Evolutionary conservation across 2,797 vertebrate genomes (phyloP).

Genomic region (Molossus molossus): DNA sequence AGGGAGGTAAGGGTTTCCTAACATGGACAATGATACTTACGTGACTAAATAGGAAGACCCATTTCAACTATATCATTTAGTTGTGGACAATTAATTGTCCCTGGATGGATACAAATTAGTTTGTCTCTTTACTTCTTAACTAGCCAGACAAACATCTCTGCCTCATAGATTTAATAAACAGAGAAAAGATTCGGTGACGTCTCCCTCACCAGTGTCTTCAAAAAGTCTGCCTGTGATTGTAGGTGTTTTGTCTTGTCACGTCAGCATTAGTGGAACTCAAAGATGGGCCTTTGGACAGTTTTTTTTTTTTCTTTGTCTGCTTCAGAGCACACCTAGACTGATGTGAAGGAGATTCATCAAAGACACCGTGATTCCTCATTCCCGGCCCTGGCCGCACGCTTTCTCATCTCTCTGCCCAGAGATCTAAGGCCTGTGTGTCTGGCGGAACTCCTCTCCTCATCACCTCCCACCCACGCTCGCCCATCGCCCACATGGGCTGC

Average conservation of each 20-base stretch:
- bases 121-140: background rate
- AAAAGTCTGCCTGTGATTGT: background rate
- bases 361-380: constrained; percentile 82
- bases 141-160: constrained; percentile 28
- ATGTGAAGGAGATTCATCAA: constrained; percentile 80
- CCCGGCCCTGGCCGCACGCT: constrained; percentile 75
- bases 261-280: constrained; percentile 13
- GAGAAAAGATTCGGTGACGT: constrained; percentile 11
- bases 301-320: constrained; percentile 66
- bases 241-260: constrained; percentile 7
- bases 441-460: constrained; percentile 78
- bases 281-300: constrained; percentile 19
- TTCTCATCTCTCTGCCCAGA: constrained; percentile 83
- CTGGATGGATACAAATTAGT: constrained; percentile 24
- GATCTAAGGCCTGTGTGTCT: constrained; percentile 84
- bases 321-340: constrained; percentile 60
- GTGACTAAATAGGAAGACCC: constrained; percentile 1
- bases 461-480: constrained; percentile 79
- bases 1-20: background rate
- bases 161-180: constrained; percentile 50
- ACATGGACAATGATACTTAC: background rate
- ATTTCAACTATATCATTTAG: background rate
- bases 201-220: background rate
- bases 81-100: background rate
- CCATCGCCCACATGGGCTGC: constrained; percentile 42